These are phyloP conservation scores for Carpatolechia fugitivella DNA, from an alignment of 2,888 invertebrate species.

Conservation along the genomic window DNA sequence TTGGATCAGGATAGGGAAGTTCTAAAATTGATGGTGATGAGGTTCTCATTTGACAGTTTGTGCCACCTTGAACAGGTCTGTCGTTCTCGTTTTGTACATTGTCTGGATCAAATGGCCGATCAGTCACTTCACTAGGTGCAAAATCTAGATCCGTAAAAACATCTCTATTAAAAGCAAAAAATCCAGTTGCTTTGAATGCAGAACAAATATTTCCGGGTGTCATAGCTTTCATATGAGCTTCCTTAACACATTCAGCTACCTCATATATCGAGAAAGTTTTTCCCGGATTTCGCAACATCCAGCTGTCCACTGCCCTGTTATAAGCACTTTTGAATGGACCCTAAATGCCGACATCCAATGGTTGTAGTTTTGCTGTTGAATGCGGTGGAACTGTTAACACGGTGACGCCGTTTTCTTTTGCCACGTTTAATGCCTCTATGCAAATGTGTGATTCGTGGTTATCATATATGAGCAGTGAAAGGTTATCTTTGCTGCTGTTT, in stretches of 20 bases:
- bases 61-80: no score
- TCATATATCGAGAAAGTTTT: slow-evolving; percentile 52
- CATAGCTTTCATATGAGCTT: slow-evolving; percentile 39
- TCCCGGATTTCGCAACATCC: slow-evolving; percentile 46
- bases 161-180: slow-evolving; percentile 37
- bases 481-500: slow-evolving; percentile 31
- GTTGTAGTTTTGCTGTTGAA: slow-evolving; percentile 49
- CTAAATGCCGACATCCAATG: slow-evolving; percentile 19
- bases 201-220: slow-evolving; percentile 41
- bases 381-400: slow-evolving; percentile 52
- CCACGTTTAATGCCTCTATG: slow-evolving; percentile 41
- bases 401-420: slow-evolving; percentile 45
- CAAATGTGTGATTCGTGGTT: slow-evolving; percentile 63
- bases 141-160: slow-evolving; percentile 40
- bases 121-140: slow-evolving; percentile 31
- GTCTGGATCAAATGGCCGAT: slow-evolving; percentile 19
- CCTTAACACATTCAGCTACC: slow-evolving; percentile 40
- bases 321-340: slow-evolving; percentile 19
- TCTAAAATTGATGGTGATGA: no score
- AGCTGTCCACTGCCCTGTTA: slow-evolving; percentile 32
- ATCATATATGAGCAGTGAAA: slow-evolving; percentile 36
- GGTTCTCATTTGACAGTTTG: no score
- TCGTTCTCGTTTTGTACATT: neutral
- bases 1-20: no score
- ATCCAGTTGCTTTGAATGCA: slow-evolving; percentile 42